Evolutionary conservation across 2,113 vertebrate genomes (phyloP), one percentile per base, ranked within the genome.

Genomic region (Nymphicus hollandicus): DNA sequence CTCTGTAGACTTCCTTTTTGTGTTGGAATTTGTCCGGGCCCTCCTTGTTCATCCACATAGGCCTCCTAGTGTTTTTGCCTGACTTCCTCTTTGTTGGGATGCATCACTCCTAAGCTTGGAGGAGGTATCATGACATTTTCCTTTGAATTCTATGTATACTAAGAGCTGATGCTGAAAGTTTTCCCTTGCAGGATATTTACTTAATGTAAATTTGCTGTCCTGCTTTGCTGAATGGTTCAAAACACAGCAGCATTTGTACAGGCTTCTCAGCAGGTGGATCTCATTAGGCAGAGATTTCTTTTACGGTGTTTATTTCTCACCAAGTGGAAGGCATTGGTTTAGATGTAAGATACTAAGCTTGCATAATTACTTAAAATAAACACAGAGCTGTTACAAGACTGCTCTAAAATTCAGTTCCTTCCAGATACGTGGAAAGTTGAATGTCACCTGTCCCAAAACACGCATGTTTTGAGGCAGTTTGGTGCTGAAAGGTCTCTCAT

Each of bases 251-350:
- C 31, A 25, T 65, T 93, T 35, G 35, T 77, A 37, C 63, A 68
- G 91, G 68, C 78, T 91, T 89, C 97, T 92, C 97, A 97, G 96
- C 95, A 97, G 93, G 96, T 74, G 53, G 84, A 85, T 91, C 93
- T 98, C 95, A 98, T 98, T 98, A 98, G 98, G 96, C 73, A 97
- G 97, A 98, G 96, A 79, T 92, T 17, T 86, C 86, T 96, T 95
- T 93, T 95, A 94, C 46, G 86, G 74, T 98, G 97, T 97, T 95
- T 95, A 76, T 97, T 97, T 97, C 95, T 96, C 87, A 96, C 86
- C 72, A 89, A 95, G 92, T 91, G 87, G 95, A 95, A 93, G 97
- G 95, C 97, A 95, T 97, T 97, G 97, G 96, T 98, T 97, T 96
- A 97, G 96, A 95, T 88, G 94, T 96, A 65, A 71, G 93, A 87